Base-by-base conservation (phyloP, 2,113 vertebrate genomes). In the Phrynosoma blainvillii region DNA sequence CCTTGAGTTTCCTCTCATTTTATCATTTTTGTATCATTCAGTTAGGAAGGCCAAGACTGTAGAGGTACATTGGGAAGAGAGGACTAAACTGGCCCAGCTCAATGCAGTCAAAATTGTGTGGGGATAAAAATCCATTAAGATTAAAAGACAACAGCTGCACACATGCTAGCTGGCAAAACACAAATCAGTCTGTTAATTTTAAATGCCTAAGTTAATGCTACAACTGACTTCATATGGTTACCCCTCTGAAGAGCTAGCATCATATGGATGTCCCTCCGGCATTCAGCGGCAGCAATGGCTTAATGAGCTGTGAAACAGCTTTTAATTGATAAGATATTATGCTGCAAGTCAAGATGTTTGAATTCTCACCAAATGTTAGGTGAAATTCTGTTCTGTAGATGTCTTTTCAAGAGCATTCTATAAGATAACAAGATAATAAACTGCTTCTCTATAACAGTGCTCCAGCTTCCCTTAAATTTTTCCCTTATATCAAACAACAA, bases 251-350 rank as follows among this genome's bases (percentile, higher is more conserved):
- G 18, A 40, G 40, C 68, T 59, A 70, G 68, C 4, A n/a, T 73
- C 23, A 54, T 62, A 62, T 62, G 27, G 62, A 82, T 23, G 18
- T 87, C 40, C 54, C 70, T 82, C 36, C 65, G 70, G 20, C 79
- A 81, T 75, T 73, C 54, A 75, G 13, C 14, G 2, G 1, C 74
- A 10, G 54, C 32, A 81, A 30, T 47, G 20, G 62, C 27, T 86
- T 79, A 79, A 86, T 68, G 42, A 52, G 16, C 70, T 62, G 40
- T 47, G 86, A 75, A 82, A 62, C n/a, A 80, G 42, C 54, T 74
- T 75, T 59, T 82, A 74, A 82, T 47, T 81, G 79, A n/a, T 59
- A 82, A 11, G 11, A 65, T 32, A 13, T 82, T 87, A 74, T n/a
- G 6, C 25, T 13, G 68, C 11, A 12, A 30, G 10, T 71, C 30